Base-by-base conservation (phyloP, 2,797 vertebrate genomes). In the Ceyx erithaca region DNA sequence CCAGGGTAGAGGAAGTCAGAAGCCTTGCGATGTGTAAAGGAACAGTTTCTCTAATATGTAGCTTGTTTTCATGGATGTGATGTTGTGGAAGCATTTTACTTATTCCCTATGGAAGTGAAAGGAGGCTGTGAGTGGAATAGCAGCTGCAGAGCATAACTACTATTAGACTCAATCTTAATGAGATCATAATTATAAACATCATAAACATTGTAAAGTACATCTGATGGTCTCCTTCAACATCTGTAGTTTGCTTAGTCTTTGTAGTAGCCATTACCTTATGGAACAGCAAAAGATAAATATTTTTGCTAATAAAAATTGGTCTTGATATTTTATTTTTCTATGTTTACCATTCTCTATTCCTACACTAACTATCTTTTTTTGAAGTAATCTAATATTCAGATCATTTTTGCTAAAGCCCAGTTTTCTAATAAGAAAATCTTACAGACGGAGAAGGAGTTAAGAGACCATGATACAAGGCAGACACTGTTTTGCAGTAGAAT, bases 381-480 rank as follows among this genome's bases (percentile, higher is more conserved):
- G n/a, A 94, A 94, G 31, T 66, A 70, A 49, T 76, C 25, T 85
- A 4, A 59, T 76, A 20, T 52, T 93, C 31, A 51, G 35, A 55
- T 52, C 4, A 35, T 83, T 82, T 90, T 80, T 80, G 21, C 21
- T 77, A 68, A 87, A 52, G 55, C 9, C 21, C 30, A 72, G 16
- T 70, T 80, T 92, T 30, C 25, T 62, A 31, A 28, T 88, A 88
- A 55, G 55, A 93, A 91, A 79, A 66, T 26, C 54, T 85, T 79
- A 64, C 0, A 55, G 59, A 72, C 9, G 9, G 64, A 92, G 28
- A 72, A 23, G 16, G 41, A 37, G 30, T 87, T 87, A 78, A 75
- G 41, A 85, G 26, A 87, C 31, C n/a, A 55, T 18, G 30, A 91
- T 69, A 92, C 43, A 95, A 96, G 82, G 49, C 93, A 96, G 86